These are phyloP conservation scores for Callaeas wilsoni DNA, from an alignment of 2,113 vertebrate species.

Conservation along the genomic window DNA sequence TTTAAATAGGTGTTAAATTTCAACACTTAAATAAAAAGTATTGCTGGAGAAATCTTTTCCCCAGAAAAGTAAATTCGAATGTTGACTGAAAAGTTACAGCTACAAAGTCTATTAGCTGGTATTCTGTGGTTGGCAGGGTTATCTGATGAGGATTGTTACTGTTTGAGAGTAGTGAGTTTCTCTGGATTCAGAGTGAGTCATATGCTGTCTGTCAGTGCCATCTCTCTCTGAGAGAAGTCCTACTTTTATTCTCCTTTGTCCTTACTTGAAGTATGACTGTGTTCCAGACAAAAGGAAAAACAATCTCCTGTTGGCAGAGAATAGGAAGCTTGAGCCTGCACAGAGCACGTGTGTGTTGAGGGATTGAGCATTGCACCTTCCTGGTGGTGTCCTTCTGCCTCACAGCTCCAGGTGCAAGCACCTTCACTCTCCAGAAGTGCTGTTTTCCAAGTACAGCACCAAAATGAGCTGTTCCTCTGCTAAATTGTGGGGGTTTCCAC, in stretches of 20 bases:
- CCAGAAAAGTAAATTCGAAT: neutral
- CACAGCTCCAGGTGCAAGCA: neutral
- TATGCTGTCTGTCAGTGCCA: neutral
- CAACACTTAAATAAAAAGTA: neutral
- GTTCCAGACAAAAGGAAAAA: neutral
- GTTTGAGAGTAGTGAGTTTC: neutral
- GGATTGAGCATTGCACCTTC: neutral
- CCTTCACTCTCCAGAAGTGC: neutral
- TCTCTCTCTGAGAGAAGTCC: neutral
- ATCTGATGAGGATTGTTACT: neutral
- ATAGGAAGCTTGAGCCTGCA: neutral
- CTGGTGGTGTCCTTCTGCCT: neutral
- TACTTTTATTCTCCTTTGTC: neutral
- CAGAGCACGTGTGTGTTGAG: neutral
- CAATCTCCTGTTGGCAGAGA: neutral
- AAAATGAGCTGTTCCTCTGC: neutral
- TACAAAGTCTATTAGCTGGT: neutral
- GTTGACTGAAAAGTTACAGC: neutral
- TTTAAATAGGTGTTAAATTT: neutral
- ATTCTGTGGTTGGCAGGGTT: neutral
- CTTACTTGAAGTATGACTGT: neutral
- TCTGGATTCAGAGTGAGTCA: neutral
- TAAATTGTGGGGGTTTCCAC: neutral
- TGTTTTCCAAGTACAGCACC: neutral
- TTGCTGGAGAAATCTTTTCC: neutral